phyloP scores from a whole-genome alignment of 1,140 invertebrate species.

The Amphibalanus amphitrite region DNA sequence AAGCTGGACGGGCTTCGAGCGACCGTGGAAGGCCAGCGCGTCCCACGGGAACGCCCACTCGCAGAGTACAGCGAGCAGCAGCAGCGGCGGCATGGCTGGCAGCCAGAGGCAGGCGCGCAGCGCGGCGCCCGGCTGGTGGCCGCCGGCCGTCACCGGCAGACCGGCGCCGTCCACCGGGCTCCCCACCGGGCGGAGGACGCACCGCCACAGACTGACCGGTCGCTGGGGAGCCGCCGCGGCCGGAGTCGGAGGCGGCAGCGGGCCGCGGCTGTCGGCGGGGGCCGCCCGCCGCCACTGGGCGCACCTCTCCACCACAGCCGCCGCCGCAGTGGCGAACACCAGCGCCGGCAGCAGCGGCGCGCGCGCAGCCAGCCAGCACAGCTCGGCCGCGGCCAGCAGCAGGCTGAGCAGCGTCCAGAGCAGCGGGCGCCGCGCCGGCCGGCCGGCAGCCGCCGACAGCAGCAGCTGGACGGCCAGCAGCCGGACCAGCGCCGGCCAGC shows the following conservation, averaged over 20 bases:
- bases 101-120: not conserved
- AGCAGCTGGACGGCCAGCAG: not conserved
- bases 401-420: not conserved
- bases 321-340: not conserved
- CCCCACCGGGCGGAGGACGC: too few species aligned
- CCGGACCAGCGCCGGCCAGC: not conserved
- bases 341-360: not conserved
- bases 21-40: not conserved
- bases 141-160: too few species aligned
- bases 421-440: not conserved
- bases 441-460: not conserved
- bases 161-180: too few species aligned
- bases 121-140: too few species aligned
- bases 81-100: not conserved
- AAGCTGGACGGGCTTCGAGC: not conserved
- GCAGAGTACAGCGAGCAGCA: not conserved
- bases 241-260: too few species aligned
- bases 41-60: not conserved
- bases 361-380: not conserved
- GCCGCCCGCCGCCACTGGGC: not conserved
- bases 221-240: too few species aligned
- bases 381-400: not conserved
- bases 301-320: not conserved
- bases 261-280: too few species aligned
- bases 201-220: too few species aligned